Evolutionary conservation across 2,888 invertebrate species (phyloP).

Genomic region (Latrodectus elegans): DNA sequence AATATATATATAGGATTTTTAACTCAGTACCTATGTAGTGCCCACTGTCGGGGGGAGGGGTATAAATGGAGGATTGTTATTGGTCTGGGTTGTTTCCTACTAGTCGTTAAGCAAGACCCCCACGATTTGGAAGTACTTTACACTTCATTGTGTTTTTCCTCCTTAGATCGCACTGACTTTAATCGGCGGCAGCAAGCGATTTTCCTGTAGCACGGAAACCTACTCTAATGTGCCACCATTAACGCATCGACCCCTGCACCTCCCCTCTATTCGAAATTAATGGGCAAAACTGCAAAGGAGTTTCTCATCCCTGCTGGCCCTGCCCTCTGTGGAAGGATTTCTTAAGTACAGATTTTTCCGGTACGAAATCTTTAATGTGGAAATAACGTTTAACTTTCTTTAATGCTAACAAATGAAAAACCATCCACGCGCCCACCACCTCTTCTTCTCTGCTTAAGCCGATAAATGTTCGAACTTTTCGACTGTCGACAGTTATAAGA

Average conservation of each 20-base stretch:
- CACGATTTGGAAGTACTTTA: constrained; percentile 48
- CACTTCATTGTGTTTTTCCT: constrained; percentile 67
- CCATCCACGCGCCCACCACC: neutral
- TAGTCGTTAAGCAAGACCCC: constrained; percentile 42
- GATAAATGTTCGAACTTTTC: neutral
- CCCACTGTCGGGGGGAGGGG: constrained; percentile 22
- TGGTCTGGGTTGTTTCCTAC: constrained; percentile 58
- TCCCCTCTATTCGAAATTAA: constrained; percentile 27
- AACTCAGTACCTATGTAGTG: constrained; percentile 48
- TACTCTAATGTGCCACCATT: constrained; percentile 66
- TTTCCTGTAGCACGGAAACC: constrained; percentile 45
- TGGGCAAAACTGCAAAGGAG: constrained; percentile 6
- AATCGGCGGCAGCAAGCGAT: constrained; percentile 54
- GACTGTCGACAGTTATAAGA: constrained; percentile 54
- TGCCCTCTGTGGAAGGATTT: constrained; percentile 16
- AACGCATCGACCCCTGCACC: constrained; percentile 28
- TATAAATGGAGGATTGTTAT: constrained; percentile 49
- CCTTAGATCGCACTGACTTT: constrained; percentile 57
- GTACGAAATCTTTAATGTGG: constrained; percentile 45
- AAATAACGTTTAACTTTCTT: constrained; percentile 53
- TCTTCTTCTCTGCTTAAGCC: neutral
- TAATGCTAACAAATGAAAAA: constrained; percentile 69
- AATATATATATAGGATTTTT: constrained; percentile 66
- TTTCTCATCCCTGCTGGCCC: neutral
- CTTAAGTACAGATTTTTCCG: constrained; percentile 63